These are phyloP conservation scores for Paralvinella palmiformis DNA, from an alignment of 1,140 invertebrate species.

Conservation along the genomic window DNA sequence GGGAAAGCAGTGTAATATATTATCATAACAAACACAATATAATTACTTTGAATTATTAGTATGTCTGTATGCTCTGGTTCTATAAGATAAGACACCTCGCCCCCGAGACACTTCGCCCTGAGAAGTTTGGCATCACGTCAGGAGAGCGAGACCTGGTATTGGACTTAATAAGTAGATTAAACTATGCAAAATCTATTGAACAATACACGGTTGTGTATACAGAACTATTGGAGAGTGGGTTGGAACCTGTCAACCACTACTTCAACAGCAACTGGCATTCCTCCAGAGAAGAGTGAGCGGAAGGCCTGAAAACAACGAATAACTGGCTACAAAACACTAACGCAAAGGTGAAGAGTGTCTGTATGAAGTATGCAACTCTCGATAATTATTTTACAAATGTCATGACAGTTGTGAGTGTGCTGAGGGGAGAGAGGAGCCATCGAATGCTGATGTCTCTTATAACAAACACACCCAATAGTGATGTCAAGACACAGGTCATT, in stretches of 20 bases:
- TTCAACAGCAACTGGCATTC: constrained; percentile 1
- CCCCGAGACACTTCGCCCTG: too few relatives aligned
- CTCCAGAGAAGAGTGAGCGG: neutral
- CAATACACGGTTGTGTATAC: neutral
- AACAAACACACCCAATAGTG: neutral
- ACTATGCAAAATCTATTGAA: neutral
- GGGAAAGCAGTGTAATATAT: too few relatives aligned
- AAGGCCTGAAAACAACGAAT: neutral
- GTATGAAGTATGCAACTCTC: neutral
- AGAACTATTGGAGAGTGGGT: neutral
- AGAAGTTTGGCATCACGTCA: too few relatives aligned
- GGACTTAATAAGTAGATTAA: neutral
- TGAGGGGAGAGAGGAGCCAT: neutral
- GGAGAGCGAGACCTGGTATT: too few relatives aligned
- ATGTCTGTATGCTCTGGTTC: too few relatives aligned
- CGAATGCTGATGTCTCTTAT: neutral
- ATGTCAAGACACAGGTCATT: neutral
- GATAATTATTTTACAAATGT: neutral
- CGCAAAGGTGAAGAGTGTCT: constrained; percentile 1
- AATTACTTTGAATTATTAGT: too few relatives aligned
- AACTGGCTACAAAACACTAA: neutral
- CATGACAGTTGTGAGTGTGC: neutral
- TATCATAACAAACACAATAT: too few relatives aligned
- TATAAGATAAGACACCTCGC: too few relatives aligned
- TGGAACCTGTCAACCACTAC: neutral